Evolutionary conservation across 2,888 invertebrate genomes (phyloP), one percentile per base, ranked within the genome.

Genomic region (Aromia moschata): DNA sequence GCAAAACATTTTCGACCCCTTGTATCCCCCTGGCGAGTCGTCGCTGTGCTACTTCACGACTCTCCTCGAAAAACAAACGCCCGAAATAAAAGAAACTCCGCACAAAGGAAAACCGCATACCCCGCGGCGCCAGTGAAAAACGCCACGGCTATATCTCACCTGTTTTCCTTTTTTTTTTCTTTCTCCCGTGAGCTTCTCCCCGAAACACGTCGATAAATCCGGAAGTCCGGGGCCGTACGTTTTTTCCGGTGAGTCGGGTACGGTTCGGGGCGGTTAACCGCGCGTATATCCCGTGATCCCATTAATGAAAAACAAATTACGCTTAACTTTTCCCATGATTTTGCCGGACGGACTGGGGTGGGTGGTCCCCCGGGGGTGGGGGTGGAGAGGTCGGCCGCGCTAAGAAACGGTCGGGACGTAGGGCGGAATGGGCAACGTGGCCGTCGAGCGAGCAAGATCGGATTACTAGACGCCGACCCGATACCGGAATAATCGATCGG

Each of bases 281-380:
- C 46, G 44, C 57, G 56, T 62, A 62, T 59, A 59, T 59, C 43
- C 49, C 38, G 25, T 49, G 38, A 49, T 54, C 44, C 62, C 54
- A 60, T 62, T 62, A 62, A 62, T 62, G 62, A 62, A 60, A 59
- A 59, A 62, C 62, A 57, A 62, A 62, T 62, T 59, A 54, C 59
- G 51, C 53, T 56, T 49, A 62, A 62, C 53, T 62, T 62, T 54
- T 54, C 58, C 37, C 59, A 57, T 62, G 59, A 59, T 59, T 59
- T 57, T 59, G 49, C 59, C 30, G 38, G 49, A 14, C 17, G 49
- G 25, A 14, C 15, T 9, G 1, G 17, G 17, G 2, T 1, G 18
- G 18, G 25, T 18, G 14, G 37, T 0, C 25, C 49, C 49, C 49
- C 9, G 14, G 49, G 49, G 56, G 37, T 11, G 17, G 51, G 16